A percentile compares a stretch with the other conserved stretches of the same genome.
These are phyloP conservation scores for Numida meleagris DNA, from an alignment of 2,113 vertebrate species.

Conservation along the genomic window DNA sequence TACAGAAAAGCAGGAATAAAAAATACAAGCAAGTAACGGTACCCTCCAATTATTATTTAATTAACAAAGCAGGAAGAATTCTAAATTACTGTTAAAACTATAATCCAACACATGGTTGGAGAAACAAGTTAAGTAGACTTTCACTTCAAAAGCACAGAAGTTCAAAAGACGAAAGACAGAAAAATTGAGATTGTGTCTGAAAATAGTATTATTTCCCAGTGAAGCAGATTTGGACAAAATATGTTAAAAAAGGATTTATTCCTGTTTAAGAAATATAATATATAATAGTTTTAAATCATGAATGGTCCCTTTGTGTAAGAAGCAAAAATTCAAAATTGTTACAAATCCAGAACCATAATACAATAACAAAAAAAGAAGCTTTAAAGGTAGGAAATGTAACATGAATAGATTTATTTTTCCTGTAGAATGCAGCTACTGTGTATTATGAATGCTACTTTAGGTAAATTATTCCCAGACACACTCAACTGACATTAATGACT, in stretches of 20 bases:
- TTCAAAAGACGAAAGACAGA: neutral
- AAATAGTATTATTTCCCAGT: conserved; percentile 38
- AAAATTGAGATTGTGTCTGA: conserved; percentile 55
- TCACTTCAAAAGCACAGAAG: conserved; percentile 50
- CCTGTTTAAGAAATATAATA: conserved; percentile 53
- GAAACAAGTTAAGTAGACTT: conserved; percentile 57
- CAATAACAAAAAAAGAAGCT: conserved; percentile 60
- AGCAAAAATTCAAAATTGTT: conserved; percentile 45
- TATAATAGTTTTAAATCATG: conserved; percentile 67
- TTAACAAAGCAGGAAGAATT: conserved; percentile 48
- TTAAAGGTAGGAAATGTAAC: conserved; percentile 66
- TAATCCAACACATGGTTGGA: conserved; percentile 18
- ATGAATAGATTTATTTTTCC: conserved; percentile 69
- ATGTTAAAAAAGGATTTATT: conserved; percentile 17
- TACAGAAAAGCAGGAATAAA: conserved; percentile 46
- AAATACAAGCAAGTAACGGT: conserved; percentile 27
- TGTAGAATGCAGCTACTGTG: conserved; percentile 73
- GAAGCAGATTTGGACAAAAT: conserved; percentile 18
- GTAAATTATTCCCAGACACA: conserved; percentile 70
- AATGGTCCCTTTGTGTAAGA: conserved; percentile 63
- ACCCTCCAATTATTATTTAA: conserved; percentile 24
- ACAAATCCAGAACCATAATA: conserved; percentile 65
- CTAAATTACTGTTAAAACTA: conserved; percentile 22
- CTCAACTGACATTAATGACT: conserved; percentile 71
- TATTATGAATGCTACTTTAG: conserved; percentile 62